A percentile compares a stretch with the other conserved stretches of the same genome.
Evolutionary conservation across 2,888 invertebrate genomes (phyloP).

Genomic region (Drosophila fungiperda): DNA sequence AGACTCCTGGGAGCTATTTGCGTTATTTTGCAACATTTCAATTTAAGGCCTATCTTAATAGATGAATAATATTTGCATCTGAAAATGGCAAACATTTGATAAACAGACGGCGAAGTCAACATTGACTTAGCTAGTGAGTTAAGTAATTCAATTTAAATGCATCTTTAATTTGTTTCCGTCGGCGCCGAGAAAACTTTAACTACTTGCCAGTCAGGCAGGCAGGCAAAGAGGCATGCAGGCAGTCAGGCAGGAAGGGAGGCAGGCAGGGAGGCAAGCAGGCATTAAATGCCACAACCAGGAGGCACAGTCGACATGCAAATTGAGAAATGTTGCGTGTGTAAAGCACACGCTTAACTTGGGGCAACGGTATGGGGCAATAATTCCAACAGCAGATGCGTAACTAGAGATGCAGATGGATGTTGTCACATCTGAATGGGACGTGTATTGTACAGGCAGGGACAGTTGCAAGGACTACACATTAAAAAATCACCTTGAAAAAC

Average conservation of each 20-base stretch:
- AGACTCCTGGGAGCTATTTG: conserved; percentile 35
- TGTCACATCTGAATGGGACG: conserved; percentile 30
- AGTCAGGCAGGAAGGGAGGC: background rate
- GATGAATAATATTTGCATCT: conserved; percentile 5
- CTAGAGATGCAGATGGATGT: conserved; percentile 36
- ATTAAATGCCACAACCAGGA: background rate
- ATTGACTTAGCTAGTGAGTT: conserved; percentile 32
- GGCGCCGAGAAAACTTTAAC: conserved; percentile 35
- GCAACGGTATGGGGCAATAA: conserved; percentile 55
- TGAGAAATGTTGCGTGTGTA: conserved; percentile 8
- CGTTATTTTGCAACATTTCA: conserved; percentile 22
- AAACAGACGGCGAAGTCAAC: conserved; percentile 13
- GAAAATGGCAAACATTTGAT: conserved; percentile 5
- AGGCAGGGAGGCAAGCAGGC: conserved; percentile 6
- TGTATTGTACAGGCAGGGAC: background rate
- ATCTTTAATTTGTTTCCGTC: conserved; percentile 42
- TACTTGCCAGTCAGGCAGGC: conserved; percentile 6
- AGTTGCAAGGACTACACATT: background rate
- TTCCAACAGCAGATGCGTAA: conserved; percentile 41
- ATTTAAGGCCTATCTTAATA: conserved; percentile 7
- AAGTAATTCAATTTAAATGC: conserved; percentile 43
- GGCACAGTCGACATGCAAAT: background rate
- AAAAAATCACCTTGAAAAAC: background rate
- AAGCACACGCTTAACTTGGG: conserved; percentile 9
- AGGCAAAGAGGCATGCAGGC: background rate